Evolutionary conservation across 1,140 invertebrate genomes (phyloP), one percentile per base, ranked within the genome.

Genomic region (Sycobia sp.): DNA sequence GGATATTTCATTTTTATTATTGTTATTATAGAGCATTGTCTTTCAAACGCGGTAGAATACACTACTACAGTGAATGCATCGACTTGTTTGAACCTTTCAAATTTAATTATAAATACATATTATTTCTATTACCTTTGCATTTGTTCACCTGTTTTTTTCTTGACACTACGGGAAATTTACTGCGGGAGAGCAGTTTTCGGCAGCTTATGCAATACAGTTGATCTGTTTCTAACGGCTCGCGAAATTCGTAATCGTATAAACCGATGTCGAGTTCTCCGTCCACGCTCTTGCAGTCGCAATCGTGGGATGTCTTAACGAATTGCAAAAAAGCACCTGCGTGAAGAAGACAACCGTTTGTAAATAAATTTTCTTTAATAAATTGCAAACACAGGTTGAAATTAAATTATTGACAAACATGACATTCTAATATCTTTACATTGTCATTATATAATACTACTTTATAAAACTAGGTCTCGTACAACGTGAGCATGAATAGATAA

Each of bases 301-400:
- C 67, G 20, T 71, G 65, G 3, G 55, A 54, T 10, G 27, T 38
- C 16, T 67, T 62, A 46, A 74, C 53, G 39, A 76, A 73, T 18
- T 71, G 63, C 62, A 78, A 69, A 54, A 73, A 76, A 7, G 66
- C 69, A 54, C 67, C 76, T 78, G 57, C 55, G 55, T 56, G 29
- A n/a, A n/a, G n/a, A n/a, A n/a, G n/a, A n/a, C n/a, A n/a, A 32
- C 29, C 29, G 11, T 32, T 32, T 32, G 4, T 32, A 32, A 7
- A 7, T 32, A 7, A 7, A 32, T 32, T 32, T 32, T 32, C 29
- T 32, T n/a, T n/a, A n/a, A n/a, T n/a, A n/a, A n/a, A 32, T 11
- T 4, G 29, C 29, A 32, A 11, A 11, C 29, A 32, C 29, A 11
- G 5, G 29, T 4, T 11, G 29, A 32, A n/a, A 11, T 32, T 11